A percentile compares a stretch with the other conserved stretches of the same genome.
Evolutionary conservation across 2,113 vertebrate species (phyloP).

Genomic region (Sebastes fasciatus): DNA sequence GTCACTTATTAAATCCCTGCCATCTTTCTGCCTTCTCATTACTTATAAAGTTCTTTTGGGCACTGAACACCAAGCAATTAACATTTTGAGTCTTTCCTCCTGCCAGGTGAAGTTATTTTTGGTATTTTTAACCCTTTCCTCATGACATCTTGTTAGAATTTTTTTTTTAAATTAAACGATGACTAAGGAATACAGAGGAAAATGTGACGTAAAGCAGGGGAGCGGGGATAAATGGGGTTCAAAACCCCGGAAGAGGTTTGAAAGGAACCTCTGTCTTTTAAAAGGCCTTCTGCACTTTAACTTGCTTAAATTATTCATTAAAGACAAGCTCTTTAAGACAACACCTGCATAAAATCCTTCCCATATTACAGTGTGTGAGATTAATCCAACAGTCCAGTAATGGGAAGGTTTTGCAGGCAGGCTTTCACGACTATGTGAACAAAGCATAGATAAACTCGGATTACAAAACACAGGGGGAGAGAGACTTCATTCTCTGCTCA

Average conservation of each 20-base stretch:
- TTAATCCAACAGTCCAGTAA: neutral
- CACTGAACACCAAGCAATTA: slow-evolving; percentile 64
- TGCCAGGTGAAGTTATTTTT: slow-evolving; percentile 34
- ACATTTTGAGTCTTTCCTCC: slow-evolving; percentile 45
- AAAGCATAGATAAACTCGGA: too few relatives aligned
- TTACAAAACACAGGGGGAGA: too few relatives aligned
- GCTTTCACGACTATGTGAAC: too few relatives aligned
- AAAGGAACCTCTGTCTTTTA: slow-evolving; percentile 21
- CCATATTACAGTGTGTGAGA: neutral
- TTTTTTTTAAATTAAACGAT: slow-evolving; percentile 18
- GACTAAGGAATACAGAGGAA: neutral
- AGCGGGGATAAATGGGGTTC: neutral
- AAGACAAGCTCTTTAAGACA: slow-evolving; percentile 19
- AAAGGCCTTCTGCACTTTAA: neutral
- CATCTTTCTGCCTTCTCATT: slow-evolving; percentile 15
- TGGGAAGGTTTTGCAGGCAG: neutral
- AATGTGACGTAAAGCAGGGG: neutral
- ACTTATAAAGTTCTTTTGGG: slow-evolving; percentile 32
- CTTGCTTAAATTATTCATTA: slow-evolving; percentile 49
- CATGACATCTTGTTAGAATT: neutral
- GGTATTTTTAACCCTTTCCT: slow-evolving; percentile 1
- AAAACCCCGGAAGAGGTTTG: neutral
- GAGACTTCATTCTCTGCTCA: too few relatives aligned
- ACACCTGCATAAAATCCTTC: neutral
- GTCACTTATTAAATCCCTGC: slow-evolving; percentile 25